phyloP scores from a whole-genome alignment of 2,113 vertebrate species.

The Rissa tridactyla region DNA sequence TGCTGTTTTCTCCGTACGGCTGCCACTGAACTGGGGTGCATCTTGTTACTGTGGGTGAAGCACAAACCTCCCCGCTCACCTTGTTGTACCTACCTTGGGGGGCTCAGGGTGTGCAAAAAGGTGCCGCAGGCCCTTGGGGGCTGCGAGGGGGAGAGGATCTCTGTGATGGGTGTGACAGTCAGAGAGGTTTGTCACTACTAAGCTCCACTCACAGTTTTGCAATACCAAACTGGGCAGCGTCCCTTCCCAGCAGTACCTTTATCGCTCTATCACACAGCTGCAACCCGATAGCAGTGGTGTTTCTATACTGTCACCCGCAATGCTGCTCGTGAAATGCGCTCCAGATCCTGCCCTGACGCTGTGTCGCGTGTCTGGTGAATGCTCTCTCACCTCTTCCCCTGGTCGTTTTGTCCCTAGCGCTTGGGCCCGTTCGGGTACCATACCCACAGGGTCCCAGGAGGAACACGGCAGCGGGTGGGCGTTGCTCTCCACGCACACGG shows the following conservation, averaged over 20 bases:
- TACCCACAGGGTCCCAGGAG: neutral
- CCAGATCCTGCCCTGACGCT: neutral
- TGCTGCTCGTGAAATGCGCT: neutral
- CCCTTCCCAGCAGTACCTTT: neutral
- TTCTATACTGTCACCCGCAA: neutral
- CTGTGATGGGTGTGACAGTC: too few relatives aligned
- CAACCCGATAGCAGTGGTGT: neutral
- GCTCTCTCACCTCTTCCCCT: neutral
- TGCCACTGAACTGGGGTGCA: neutral
- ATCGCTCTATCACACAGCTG: neutral
- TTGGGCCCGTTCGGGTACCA: neutral
- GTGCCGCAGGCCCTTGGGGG: neutral
- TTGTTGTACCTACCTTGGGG: accelerated
- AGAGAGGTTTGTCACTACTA: neutral
- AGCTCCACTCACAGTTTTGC: neutral
- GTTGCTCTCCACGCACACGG: neutral
- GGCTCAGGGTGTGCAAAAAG: neutral
- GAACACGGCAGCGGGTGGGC: neutral
- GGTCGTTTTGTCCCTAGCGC: neutral
- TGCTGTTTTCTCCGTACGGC: accelerated
- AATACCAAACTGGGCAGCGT: neutral
- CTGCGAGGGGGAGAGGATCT: neutral
- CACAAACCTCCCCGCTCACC: neutral
- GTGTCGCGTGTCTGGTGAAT: too few relatives aligned
- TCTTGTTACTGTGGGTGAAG: neutral